Evolutionary conservation across 2,888 invertebrate species (phyloP).

Genomic region (Keiferia lycopersicella): DNA sequence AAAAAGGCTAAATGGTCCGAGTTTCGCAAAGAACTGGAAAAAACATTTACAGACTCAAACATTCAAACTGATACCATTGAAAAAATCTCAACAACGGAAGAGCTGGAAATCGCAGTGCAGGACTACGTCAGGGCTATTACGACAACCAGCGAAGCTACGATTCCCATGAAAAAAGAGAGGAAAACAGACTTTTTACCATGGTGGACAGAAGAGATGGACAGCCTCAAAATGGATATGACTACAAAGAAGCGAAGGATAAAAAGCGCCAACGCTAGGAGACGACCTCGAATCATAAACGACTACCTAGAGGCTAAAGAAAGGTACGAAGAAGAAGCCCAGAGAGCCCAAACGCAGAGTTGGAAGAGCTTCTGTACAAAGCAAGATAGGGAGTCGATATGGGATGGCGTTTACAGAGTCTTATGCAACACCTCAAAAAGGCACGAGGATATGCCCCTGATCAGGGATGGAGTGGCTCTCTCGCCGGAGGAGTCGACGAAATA

Average conservation of each 20-base stretch:
- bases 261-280: too few species aligned
- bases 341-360: background rate
- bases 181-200: background rate
- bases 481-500: background rate
- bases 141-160: background rate
- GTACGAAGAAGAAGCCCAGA: background rate
- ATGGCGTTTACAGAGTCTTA: slow-evolving; percentile 25
- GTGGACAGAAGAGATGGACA: background rate
- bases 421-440: slow-evolving; percentile 9
- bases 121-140: too few species aligned
- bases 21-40: background rate
- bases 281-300: too few species aligned
- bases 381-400: slow-evolving; percentile 25
- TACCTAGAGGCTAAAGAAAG: background rate
- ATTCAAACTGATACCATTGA: background rate
- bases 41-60: background rate
- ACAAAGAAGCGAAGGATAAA: background rate
- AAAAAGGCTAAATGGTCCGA: background rate
- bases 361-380: slow-evolving; percentile 18
- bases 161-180: background rate
- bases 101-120: too few species aligned
- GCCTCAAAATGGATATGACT: background rate
- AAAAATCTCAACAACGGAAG: background rate
- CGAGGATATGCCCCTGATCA: slow-evolving; percentile 13
- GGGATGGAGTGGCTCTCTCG: background rate